These are phyloP conservation scores for Drosophila aff. DNA, from an alignment of 1,140 invertebrate genomes.

Conservation along the genomic window DNA sequence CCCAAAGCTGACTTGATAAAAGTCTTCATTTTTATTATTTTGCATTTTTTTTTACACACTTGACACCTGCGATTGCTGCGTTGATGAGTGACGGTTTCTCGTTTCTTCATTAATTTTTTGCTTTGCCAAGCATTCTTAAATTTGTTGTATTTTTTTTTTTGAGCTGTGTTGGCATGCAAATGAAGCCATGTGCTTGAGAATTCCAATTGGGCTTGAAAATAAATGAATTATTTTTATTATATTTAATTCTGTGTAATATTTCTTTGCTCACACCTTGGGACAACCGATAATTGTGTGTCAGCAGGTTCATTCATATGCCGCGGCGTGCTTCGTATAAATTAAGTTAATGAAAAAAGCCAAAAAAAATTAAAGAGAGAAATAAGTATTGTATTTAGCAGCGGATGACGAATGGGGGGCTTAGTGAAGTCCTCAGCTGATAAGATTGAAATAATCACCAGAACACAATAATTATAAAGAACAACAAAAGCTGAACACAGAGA, in stretches of 20 bases:
- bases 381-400: conserved; percentile 18
- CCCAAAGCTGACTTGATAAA: conserved; percentile 1
- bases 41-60: conserved; percentile 12
- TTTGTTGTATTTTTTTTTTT: background rate
- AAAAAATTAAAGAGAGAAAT: conserved; percentile 20
- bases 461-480: conserved; percentile 32
- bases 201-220: conserved; percentile 21
- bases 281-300: conserved; percentile 42
- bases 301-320: conserved; percentile 48
- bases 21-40: conserved; percentile 9
- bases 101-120: conserved; percentile 19
- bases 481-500: conserved; percentile 12
- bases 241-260: conserved; percentile 31
- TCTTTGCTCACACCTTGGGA: conserved; percentile 48
- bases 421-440: conserved; percentile 54
- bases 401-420: conserved; percentile 43
- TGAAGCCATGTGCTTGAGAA: conserved; percentile 17
- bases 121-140: conserved; percentile 20
- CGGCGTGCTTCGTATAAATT: conserved; percentile 7
- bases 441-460: conserved; percentile 61
- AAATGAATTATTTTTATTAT: conserved; percentile 20
- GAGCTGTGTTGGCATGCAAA: conserved; percentile 35
- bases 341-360: conserved; percentile 26
- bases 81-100: conserved; percentile 29
- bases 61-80: conserved; percentile 44